These are phyloP conservation scores for Grammomys dolichurus DNA, from an alignment of 2,113 vertebrate species.

Conservation along the genomic window DNA sequence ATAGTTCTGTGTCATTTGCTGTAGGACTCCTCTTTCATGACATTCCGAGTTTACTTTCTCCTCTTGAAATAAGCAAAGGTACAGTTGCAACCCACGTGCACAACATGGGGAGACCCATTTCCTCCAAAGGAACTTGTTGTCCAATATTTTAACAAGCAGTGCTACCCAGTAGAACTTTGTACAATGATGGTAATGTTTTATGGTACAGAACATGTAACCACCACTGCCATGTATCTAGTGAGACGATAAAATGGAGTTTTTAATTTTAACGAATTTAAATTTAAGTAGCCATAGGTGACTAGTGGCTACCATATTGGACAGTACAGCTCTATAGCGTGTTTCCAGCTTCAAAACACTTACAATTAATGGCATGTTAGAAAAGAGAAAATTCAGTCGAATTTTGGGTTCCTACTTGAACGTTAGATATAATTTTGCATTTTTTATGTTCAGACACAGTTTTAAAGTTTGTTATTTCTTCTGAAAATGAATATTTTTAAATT, in stretches of 20 bases:
- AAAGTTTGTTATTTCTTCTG: conserved; percentile 42
- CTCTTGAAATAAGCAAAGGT: neutral
- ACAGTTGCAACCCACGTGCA: neutral
- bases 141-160: neutral
- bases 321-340: neutral
- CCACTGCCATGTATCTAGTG: neutral
- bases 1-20: neutral
- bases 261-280: conserved; percentile 52
- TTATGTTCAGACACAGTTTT: conserved; percentile 17
- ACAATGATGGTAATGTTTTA: neutral
- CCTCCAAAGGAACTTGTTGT: conserved; percentile 28
- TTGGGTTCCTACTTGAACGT: conserved; percentile 1
- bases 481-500: conserved; percentile 37
- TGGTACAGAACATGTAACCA: conserved; percentile 7
- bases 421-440: conserved; percentile 14
- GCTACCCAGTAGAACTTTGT: neutral
- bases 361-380: conserved; percentile 35
- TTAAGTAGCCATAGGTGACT: neutral
- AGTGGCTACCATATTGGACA: neutral
- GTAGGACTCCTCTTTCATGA: conserved; percentile 1
- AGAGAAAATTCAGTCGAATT: conserved; percentile 6
- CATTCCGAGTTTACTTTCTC: conserved; percentile 27
- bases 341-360: conserved; percentile 1
- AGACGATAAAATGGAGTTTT: neutral
- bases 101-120: conserved; percentile 8